Evolutionary conservation across 2,113 vertebrate species (phyloP).

Genomic region (Percopsis transmontana): DNA sequence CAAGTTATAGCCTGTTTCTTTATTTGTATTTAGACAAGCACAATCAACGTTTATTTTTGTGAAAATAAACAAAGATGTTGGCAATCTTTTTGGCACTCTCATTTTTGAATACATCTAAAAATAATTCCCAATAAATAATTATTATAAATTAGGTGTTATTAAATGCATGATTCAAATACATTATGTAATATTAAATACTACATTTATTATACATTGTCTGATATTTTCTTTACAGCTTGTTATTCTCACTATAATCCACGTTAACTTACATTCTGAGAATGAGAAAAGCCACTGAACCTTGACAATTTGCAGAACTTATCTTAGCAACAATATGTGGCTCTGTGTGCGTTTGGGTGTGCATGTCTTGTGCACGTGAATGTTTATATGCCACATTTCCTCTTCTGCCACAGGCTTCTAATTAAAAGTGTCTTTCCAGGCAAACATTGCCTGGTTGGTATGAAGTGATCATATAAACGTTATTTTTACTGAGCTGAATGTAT

Average conservation of each 20-base stretch:
- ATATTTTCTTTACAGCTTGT: too few relatives aligned
- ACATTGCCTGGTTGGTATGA: slow-evolving; percentile 31
- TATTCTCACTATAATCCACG: too few relatives aligned
- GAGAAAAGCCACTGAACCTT: not conserved
- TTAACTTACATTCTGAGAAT: too few relatives aligned
- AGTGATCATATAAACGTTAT: slow-evolving; percentile 61
- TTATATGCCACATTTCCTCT: slow-evolving; percentile 57
- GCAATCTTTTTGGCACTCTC: too few relatives aligned
- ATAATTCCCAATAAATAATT: not conserved
- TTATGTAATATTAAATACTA: too few relatives aligned
- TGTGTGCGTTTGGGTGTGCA: slow-evolving; percentile 18
- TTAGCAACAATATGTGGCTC: slow-evolving; percentile 12
- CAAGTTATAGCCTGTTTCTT: not conserved
- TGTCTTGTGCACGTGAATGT: slow-evolving; percentile 18
- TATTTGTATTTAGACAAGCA: not conserved
- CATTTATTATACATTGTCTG: too few relatives aligned
- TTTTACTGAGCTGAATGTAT: slow-evolving; percentile 54
- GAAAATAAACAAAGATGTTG: not conserved
- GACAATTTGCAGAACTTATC: not conserved
- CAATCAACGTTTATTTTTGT: not conserved
- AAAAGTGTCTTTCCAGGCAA: slow-evolving; percentile 40
- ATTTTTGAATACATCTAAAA: too few relatives aligned
- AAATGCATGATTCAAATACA: too few relatives aligned
- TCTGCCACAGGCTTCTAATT: slow-evolving; percentile 55
- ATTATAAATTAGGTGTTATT: too few relatives aligned